These are phyloP conservation scores for Lota lota DNA, from an alignment of 2,113 vertebrate species.

Conservation along the genomic window DNA sequence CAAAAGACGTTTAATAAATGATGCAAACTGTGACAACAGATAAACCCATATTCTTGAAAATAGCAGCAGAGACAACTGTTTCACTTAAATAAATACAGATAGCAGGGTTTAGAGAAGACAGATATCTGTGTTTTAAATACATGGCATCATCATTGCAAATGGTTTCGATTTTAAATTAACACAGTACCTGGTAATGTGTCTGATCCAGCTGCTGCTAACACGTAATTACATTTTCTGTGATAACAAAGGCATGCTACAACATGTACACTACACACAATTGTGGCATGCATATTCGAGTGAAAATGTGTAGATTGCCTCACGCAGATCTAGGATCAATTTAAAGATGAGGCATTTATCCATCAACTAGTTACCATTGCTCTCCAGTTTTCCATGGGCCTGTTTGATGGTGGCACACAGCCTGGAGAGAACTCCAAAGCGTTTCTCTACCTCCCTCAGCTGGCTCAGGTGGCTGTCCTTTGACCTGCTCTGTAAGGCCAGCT, in stretches of 20 bases:
- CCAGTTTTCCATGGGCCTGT: constrained; percentile 79
- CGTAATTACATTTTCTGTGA: neutral
- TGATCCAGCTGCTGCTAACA: neutral
- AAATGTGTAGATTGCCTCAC: neutral
- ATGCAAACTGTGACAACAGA: neutral
- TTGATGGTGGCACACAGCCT: constrained; percentile 80
- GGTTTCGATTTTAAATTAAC: neutral
- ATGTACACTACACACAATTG: neutral
- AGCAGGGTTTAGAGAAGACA: constrained; percentile 18
- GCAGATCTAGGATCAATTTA: no score
- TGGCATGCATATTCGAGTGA: neutral
- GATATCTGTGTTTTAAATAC: constrained; percentile 34
- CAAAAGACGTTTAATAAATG: neutral
- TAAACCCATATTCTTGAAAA: constrained; percentile 18
- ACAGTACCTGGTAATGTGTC: neutral
- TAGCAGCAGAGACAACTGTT: constrained; percentile 15
- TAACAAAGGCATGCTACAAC: no score
- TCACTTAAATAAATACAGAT: constrained; percentile 37
- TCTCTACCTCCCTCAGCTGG: constrained; percentile 87
- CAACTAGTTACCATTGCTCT: constrained; percentile 80
- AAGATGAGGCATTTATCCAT: neutral
- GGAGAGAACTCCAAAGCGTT: constrained; percentile 76
- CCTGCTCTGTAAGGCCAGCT: constrained; percentile 79
- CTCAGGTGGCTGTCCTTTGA: constrained; percentile 85
- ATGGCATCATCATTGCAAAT: neutral